Evolutionary conservation across 2,888 invertebrate species (phyloP).

Genomic region (Lasioglossum oenotherae): DNA sequence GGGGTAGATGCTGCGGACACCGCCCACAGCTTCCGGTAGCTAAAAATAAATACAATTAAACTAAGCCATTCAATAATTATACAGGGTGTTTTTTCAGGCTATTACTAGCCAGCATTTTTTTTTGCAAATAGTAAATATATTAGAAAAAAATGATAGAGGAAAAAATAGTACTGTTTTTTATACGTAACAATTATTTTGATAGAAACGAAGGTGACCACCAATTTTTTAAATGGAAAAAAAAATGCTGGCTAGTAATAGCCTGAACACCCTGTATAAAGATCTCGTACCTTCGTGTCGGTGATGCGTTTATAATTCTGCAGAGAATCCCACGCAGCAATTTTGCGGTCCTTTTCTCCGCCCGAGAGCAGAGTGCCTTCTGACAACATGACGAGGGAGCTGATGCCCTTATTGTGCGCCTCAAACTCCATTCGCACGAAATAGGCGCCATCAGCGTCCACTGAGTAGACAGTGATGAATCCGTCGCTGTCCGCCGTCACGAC

Average conservation of each 20-base stretch:
- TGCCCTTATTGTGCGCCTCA: constrained; percentile 95
- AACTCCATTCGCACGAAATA: constrained; percentile 95
- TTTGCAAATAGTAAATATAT: too few species aligned
- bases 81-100: too few species aligned
- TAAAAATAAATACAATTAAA: constrained; percentile 80
- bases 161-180: too few species aligned
- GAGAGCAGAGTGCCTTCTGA: constrained; percentile 96
- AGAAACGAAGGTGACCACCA: too few species aligned
- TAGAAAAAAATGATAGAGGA: too few species aligned
- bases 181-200: too few species aligned
- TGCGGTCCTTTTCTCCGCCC: constrained; percentile 95
- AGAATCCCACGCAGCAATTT: constrained; percentile 97
- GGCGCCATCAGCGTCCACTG: constrained; percentile 94
- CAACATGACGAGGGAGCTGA: constrained; percentile 94
- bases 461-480: constrained; percentile 96
- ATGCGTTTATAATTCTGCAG: constrained; percentile 95
- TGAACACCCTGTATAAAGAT: too few species aligned
- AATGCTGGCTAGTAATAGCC: too few species aligned
- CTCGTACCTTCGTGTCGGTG: constrained; percentile 92
- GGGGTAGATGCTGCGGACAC: constrained; percentile 94
- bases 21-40: constrained; percentile 95
- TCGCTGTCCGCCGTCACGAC: constrained; percentile 96
- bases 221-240: too few species aligned
- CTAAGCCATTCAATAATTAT: neutral
- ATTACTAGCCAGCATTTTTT: too few species aligned